Conservation (phyloP, 2,113 vertebrate species). For the Meleagris gallopavo region DNA sequence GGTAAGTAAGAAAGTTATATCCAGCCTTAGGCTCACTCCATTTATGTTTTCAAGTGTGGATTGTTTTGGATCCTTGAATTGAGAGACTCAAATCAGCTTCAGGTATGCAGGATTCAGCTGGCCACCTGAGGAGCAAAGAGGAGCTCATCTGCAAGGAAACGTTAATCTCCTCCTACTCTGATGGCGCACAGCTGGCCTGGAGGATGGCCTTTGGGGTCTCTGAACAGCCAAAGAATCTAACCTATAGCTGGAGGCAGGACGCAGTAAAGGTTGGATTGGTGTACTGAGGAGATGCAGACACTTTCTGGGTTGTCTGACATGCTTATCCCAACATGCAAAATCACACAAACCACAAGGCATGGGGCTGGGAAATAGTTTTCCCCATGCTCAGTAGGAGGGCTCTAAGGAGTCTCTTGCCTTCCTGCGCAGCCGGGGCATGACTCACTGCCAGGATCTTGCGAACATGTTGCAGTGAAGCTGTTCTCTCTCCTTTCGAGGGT, state of each 20-base stretch:
- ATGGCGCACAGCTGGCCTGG: conserved; percentile 39
- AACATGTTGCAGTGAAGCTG: not conserved
- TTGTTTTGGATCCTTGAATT: not conserved
- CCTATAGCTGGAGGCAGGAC: not conserved
- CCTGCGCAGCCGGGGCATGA: conserved; percentile 8
- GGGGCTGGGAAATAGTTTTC: conserved; percentile 14
- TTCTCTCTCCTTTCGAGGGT: not conserved
- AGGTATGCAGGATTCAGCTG: not conserved
- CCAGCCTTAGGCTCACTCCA: not conserved
- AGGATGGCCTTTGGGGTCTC: conserved; percentile 10
- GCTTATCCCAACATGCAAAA: not conserved
- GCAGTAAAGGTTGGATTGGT: conserved; percentile 30
- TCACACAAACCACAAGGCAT: conserved; percentile 45
- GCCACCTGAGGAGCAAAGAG: not conserved
- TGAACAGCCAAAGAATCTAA: conserved; percentile 8
- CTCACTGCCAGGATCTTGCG: conserved; percentile 14
- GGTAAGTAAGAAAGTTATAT: not conserved
- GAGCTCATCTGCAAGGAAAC: not conserved
- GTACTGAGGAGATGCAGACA: conserved; percentile 4
- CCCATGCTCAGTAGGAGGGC: not conserved
- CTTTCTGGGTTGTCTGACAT: not conserved
- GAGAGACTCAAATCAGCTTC: not conserved
- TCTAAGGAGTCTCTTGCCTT: not conserved
- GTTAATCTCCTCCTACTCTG: conserved; percentile 21
- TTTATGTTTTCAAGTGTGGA: not conserved